Evolutionary conservation across 2,888 invertebrate genomes (phyloP).

Genomic region (Crepidodera aurea): DNA sequence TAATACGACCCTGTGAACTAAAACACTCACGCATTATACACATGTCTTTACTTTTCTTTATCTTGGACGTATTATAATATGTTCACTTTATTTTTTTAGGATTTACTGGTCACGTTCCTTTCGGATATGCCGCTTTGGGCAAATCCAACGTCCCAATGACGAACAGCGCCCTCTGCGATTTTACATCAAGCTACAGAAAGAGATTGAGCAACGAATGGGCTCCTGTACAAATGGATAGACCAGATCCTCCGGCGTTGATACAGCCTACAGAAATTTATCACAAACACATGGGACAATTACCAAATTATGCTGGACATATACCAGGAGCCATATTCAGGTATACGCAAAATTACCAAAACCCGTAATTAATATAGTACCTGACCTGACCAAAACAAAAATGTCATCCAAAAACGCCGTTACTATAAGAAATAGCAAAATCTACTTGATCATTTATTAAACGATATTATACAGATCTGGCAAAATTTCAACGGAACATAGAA

Average conservation of each 20-base stretch:
- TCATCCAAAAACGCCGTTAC: too few species aligned
- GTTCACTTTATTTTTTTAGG: slow-evolving; percentile 60
- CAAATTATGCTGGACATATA: slow-evolving; percentile 81
- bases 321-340: slow-evolving; percentile 78
- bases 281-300: slow-evolving; percentile 76
- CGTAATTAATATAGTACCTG: too few species aligned
- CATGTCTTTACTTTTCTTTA: too few species aligned
- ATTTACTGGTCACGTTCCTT: slow-evolving; percentile 73
- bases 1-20: too few species aligned
- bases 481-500: too few species aligned
- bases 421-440: too few species aligned
- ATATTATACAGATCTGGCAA: too few species aligned
- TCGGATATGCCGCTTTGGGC: slow-evolving; percentile 71
- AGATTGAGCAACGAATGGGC: slow-evolving; percentile 79
- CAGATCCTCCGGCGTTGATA: slow-evolving; percentile 64
- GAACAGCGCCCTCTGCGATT: slow-evolving; percentile 76
- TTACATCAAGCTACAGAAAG: slow-evolving; percentile 77
- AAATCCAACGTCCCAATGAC: slow-evolving; percentile 72
- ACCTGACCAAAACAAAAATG: too few species aligned
- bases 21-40: too few species aligned
- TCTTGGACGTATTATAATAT: too few species aligned
- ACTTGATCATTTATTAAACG: too few species aligned
- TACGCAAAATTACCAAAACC: neutral
- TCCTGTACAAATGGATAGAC: slow-evolving; percentile 67
- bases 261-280: slow-evolving; percentile 73